Evolutionary conservation across 1,140 invertebrate species (phyloP).

Genomic region (Centruroides sculpturatus): DNA sequence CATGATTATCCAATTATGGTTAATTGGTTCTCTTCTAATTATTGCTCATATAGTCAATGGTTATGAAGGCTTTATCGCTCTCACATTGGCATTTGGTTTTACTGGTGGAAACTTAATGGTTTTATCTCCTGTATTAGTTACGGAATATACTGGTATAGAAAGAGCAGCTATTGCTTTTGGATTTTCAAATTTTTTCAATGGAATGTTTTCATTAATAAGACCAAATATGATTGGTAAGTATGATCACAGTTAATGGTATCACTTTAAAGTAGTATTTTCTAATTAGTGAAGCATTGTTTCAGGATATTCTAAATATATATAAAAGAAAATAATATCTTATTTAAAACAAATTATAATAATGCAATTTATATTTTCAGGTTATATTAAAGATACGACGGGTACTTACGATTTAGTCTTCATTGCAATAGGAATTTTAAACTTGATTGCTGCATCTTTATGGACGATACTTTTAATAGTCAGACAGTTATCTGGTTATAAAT

Average conservation of each 20-base stretch:
- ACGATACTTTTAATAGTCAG: too few relatives aligned
- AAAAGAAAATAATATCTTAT: too few relatives aligned
- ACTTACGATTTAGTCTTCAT: background rate
- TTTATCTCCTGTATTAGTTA: conserved; percentile 14
- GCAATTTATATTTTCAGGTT: background rate
- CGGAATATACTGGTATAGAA: conserved; percentile 14
- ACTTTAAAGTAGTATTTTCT: too few relatives aligned
- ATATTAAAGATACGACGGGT: background rate
- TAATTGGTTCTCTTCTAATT: conserved; percentile 3
- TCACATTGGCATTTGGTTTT: conserved; percentile 4
- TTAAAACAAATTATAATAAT: background rate
- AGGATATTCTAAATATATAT: too few relatives aligned
- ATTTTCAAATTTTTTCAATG: conserved; percentile 7
- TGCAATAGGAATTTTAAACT: background rate
- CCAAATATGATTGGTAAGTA: conserved; percentile 16
- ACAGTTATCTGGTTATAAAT: too few relatives aligned
- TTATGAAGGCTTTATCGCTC: background rate
- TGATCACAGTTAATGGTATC: too few relatives aligned
- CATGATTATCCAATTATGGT: conserved; percentile 4
- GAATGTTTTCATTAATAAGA: conserved; percentile 9
- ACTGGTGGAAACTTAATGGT: conserved; percentile 13
- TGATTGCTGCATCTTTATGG: background rate
- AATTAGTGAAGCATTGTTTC: too few relatives aligned
- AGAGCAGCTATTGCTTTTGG: conserved; percentile 14
- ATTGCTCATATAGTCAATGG: background rate